Evolutionary conservation across 2,888 invertebrate genomes (phyloP).

Genomic region (Euplagia quadripunctaria): DNA sequence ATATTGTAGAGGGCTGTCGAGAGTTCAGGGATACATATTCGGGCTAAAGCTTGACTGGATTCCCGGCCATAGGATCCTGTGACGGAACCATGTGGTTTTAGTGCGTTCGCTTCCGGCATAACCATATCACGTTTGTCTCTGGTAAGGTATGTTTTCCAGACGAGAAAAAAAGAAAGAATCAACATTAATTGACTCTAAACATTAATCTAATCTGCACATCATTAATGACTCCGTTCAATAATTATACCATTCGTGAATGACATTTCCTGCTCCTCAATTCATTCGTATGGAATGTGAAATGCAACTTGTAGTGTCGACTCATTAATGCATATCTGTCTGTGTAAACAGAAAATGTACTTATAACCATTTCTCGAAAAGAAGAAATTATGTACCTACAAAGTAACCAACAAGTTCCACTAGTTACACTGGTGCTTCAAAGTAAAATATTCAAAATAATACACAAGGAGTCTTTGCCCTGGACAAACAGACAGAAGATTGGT

Average conservation of each 20-base stretch:
- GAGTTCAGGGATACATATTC: no score
- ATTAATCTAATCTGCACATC: no score
- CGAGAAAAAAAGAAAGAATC: no score
- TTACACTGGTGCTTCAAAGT: not conserved
- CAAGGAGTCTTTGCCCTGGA: not conserved
- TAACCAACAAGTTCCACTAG: not conserved
- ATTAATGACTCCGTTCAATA: not conserved
- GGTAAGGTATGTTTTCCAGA: no score
- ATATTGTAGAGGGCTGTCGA: no score
- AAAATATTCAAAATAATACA: conserved; percentile 12
- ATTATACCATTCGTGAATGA: not conserved
- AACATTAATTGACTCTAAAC: no score
- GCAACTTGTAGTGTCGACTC: not conserved
- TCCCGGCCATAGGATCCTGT: no score
- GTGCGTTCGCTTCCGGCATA: no score
- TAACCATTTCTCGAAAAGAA: not conserved
- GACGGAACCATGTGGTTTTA: no score
- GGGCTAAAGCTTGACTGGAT: no score
- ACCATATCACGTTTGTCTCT: no score
- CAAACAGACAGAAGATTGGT: conserved; percentile 21
- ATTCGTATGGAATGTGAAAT: not conserved
- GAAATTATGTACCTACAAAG: not conserved
- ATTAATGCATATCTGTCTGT: not conserved
- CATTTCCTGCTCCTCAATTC: not conserved
- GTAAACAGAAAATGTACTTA: not conserved